Percentiles rank a stretch among this genome's conserved stretches.
Conservation (phyloP, 2,888 invertebrate species). For the Andrena haemorrhoa region DNA sequence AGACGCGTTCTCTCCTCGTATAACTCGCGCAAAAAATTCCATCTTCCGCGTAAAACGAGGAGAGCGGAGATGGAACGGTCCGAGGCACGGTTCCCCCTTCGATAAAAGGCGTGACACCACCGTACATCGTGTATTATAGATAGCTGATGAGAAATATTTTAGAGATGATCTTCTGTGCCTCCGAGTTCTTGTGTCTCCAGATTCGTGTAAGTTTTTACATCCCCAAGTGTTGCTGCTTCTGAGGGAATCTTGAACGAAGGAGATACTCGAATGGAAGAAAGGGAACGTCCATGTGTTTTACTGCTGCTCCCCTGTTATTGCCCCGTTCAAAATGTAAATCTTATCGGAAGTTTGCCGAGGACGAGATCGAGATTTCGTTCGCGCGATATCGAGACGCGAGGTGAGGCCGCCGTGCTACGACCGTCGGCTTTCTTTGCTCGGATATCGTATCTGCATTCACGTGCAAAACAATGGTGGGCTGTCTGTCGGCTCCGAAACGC, state of each 20-base stretch:
- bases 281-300: background rate
- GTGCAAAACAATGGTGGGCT: conserved; percentile 53
- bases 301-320: background rate
- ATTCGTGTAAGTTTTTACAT: background rate
- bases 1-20: conserved; percentile 28
- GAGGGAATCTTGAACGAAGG: background rate
- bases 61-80: background rate
- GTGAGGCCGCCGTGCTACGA: background rate
- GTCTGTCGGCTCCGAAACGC: conserved; percentile 27
- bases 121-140: background rate
- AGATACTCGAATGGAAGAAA: background rate
- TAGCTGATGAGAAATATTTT: conserved; percentile 1
- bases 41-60: background rate
- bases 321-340: conserved; percentile 4
- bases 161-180: background rate
- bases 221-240: background rate
- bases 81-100: background rate
- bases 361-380: conserved; percentile 12
- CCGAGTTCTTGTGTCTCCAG: background rate
- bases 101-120: background rate
- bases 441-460: conserved; percentile 56
- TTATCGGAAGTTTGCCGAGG: conserved; percentile 7
- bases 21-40: conserved; percentile 14
- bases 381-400: conserved; percentile 18
- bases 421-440: conserved; percentile 21